phyloP scores from a whole-genome alignment of 2,888 invertebrate genomes.

The Catocala nupta region DNA sequence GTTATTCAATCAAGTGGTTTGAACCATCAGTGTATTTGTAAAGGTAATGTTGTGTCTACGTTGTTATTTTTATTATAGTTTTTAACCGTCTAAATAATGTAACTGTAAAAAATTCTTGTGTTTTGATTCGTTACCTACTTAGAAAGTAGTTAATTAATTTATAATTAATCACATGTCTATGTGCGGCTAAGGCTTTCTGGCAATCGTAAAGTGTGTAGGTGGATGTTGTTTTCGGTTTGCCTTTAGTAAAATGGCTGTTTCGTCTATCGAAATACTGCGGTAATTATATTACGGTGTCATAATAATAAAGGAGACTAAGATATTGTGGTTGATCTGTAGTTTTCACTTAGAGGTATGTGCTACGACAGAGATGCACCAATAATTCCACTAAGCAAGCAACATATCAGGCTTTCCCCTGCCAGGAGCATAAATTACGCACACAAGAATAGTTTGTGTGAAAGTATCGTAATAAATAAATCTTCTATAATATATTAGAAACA shows the following conservation, averaged over 20 bases:
- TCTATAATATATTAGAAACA: conserved; percentile 17
- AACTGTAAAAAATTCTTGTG: conserved; percentile 57
- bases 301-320: not conserved
- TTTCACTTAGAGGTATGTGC: conserved; percentile 58
- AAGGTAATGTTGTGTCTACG: conserved; percentile 54
- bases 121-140: conserved; percentile 44
- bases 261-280: conserved; percentile 28
- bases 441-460: conserved; percentile 61
- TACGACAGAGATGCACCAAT: conserved; percentile 72
- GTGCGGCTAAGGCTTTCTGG: conserved; percentile 50
- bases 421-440: conserved; percentile 61
- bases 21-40: conserved; percentile 34
- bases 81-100: conserved; percentile 40
- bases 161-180: conserved; percentile 25
- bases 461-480: conserved; percentile 44
- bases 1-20: conserved; percentile 39
- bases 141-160: conserved; percentile 33
- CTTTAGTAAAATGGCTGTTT: conserved; percentile 44
- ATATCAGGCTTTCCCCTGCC: conserved; percentile 59
- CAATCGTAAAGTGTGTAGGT: conserved; percentile 61
- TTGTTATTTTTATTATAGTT: conserved; percentile 41
- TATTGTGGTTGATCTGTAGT: conserved; percentile 14
- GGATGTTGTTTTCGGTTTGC: conserved; percentile 49
- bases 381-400: conserved; percentile 59
- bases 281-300: conserved; percentile 18